Conservation (phyloP, 2,888 invertebrate species). For the Aelia acuminata region DNA sequence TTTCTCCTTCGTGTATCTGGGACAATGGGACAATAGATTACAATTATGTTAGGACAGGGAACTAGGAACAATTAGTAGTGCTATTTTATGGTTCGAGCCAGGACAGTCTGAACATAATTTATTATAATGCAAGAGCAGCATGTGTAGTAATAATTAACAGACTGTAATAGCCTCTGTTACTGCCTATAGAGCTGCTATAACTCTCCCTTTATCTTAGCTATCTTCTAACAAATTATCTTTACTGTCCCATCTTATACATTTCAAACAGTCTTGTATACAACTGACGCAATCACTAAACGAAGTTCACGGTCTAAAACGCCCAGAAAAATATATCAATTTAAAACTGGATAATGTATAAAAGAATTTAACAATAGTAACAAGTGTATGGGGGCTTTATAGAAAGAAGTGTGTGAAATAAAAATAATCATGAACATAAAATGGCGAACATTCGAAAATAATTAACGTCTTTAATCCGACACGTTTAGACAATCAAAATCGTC, state of each 20-base stretch:
- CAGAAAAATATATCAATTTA: no score
- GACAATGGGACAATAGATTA: background rate
- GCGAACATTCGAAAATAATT: no score
- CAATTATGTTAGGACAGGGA: background rate
- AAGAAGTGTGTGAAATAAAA: no score
- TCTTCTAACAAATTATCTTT: background rate
- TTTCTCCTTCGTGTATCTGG: background rate
- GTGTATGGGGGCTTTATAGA: no score
- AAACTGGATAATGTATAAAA: no score
- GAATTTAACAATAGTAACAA: no score
- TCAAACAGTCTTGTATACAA: background rate
- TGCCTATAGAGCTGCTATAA: constrained; percentile 23
- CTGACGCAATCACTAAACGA: no score
- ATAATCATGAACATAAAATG: no score
- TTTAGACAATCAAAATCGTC: no score
- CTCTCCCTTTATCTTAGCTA: background rate
- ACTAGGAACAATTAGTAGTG: background rate
- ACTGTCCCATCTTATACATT: background rate
- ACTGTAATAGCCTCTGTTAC: background rate
- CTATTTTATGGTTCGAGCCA: constrained; percentile 6
- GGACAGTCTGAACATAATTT: constrained; percentile 2
- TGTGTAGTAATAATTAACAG: constrained; percentile 45
- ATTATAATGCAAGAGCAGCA: constrained; percentile 29
- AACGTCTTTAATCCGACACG: no score
- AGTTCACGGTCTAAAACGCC: no score